Evolutionary conservation across 2,888 invertebrate genomes (phyloP).

Genomic region (Operophtera brumata): DNA sequence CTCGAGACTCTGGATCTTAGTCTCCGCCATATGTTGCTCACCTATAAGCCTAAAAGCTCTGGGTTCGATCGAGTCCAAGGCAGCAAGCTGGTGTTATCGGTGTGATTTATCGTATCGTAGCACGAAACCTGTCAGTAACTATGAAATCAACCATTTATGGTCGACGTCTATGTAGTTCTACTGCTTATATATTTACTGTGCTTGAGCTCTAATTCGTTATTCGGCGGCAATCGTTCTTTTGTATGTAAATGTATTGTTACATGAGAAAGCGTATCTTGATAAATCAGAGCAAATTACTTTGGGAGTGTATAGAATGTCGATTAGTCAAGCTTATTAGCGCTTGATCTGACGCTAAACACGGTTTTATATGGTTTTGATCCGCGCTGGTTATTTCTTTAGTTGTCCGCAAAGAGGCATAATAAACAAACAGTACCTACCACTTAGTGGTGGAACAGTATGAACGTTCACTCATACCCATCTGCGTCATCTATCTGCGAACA

Average conservation of each 20-base stretch:
- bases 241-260: conserved; percentile 73
- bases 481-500: too few relatives aligned
- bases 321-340: conserved; percentile 53
- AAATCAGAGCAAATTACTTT: conserved; percentile 35
- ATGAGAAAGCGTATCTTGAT: conserved; percentile 45
- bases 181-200: conserved; percentile 1
- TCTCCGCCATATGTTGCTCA: too few relatives aligned
- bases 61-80: too few relatives aligned
- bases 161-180: too few relatives aligned
- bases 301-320: conserved; percentile 50
- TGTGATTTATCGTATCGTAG: too few relatives aligned
- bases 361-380: conserved; percentile 52
- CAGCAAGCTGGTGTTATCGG: too few relatives aligned
- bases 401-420: background rate
- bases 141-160: too few relatives aligned
- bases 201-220: conserved; percentile 43
- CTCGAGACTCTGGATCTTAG: too few relatives aligned
- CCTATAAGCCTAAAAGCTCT: too few relatives aligned
- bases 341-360: conserved; percentile 58
- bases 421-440: background rate
- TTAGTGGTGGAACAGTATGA: too few relatives aligned
- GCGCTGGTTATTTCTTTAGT: background rate
- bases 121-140: too few relatives aligned
- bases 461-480: too few relatives aligned
- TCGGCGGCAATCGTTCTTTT: conserved; percentile 71